Conservation (phyloP, 2,888 invertebrate species). For the Euplagia quadripunctaria region DNA sequence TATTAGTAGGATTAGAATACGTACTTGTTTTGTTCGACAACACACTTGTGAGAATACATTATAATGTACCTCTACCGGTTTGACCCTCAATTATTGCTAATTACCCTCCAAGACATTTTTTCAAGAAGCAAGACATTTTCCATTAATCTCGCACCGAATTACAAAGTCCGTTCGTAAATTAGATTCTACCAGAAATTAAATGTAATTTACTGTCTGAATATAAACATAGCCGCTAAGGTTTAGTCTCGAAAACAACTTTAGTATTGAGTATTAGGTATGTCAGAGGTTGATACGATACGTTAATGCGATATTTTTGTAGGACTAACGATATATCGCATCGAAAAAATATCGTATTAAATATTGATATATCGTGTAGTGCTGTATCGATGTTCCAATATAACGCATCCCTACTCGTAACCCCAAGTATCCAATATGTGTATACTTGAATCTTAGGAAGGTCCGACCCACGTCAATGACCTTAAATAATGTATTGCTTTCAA, state of each 20-base stretch:
- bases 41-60: not conserved
- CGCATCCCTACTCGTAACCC: conserved; percentile 14
- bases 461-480: conserved; percentile 71
- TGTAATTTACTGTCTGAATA: conserved; percentile 26
- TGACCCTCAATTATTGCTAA: conserved; percentile 38
- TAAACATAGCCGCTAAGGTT: conserved; percentile 26
- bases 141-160: conserved; percentile 41
- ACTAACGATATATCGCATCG: too few species aligned
- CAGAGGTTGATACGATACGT: too few species aligned
- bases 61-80: not conserved
- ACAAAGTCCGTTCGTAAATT: conserved; percentile 43
- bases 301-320: too few species aligned
- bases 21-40: not conserved
- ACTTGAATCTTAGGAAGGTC: conserved; percentile 41
- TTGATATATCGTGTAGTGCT: too few species aligned
- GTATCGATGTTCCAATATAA: too few species aligned
- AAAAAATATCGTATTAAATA: too few species aligned
- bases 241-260: conserved; percentile 46
- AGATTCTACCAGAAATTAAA: conserved; percentile 38
- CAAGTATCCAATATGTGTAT: conserved; percentile 48
- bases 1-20: too few species aligned
- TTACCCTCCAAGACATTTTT: conserved; percentile 40
- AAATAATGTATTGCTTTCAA: conserved; percentile 82
- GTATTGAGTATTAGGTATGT: conserved; percentile 41
- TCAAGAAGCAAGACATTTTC: conserved; percentile 40